phyloP scores from a whole-genome alignment of 2,113 vertebrate species.

The Pygoscelis adeliae region DNA sequence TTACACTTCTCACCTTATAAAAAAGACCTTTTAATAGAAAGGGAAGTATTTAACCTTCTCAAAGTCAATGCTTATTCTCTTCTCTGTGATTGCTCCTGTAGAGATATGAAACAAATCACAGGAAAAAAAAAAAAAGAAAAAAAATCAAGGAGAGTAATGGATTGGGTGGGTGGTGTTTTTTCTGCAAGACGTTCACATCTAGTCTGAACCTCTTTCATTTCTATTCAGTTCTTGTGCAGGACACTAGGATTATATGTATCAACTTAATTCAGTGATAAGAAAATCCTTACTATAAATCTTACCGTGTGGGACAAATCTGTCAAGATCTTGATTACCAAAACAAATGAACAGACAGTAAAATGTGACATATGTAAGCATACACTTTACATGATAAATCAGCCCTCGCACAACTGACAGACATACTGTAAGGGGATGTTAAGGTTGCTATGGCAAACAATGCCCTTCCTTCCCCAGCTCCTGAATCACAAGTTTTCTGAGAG shows the following conservation, averaged over 20 bases:
- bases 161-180: not conserved
- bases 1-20: not conserved
- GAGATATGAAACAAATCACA: not conserved
- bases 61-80: not conserved
- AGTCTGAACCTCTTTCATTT: constrained; percentile 56
- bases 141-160: not conserved
- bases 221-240: constrained; percentile 60
- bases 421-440: constrained; percentile 61
- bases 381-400: constrained; percentile 75
- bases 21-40: not conserved
- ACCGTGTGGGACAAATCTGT: constrained; percentile 70
- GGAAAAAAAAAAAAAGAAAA: not conserved
- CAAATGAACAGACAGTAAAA: constrained; percentile 75
- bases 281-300: constrained; percentile 75
- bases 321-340: constrained; percentile 79
- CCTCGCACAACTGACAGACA: constrained; percentile 38
- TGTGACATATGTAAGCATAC: constrained; percentile 64
- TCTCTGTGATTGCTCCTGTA: not conserved
- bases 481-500: constrained; percentile 36
- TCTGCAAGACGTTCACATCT: not conserved
- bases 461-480: not conserved
- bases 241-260: constrained; percentile 51
- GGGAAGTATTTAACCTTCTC: constrained; percentile 23
- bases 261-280: constrained; percentile 68
- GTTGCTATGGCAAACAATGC: constrained; percentile 72